These are phyloP conservation scores for Trimorus sp. DNA, from an alignment of 2,888 invertebrate genomes.

Conservation along the genomic window DNA sequence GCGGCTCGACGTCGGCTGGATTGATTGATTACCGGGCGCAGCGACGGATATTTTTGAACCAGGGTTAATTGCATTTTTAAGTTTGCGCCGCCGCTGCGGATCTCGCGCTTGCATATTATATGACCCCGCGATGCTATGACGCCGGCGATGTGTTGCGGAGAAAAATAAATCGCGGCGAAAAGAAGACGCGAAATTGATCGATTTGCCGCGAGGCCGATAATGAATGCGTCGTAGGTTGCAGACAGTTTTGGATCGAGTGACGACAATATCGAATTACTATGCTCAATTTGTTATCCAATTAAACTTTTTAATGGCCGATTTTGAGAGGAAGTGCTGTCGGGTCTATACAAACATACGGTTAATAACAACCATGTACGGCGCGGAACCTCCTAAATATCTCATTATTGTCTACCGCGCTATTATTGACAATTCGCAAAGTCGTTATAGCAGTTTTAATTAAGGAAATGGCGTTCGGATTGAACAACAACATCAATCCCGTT, in stretches of 20 bases:
- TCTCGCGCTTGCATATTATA: too few relatives aligned
- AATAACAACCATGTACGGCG: conserved; percentile 34
- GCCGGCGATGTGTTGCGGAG: too few relatives aligned
- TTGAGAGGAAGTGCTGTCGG: conserved; percentile 1
- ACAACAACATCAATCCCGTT: conserved; percentile 3
- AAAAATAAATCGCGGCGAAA: too few relatives aligned
- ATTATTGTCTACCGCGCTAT: conserved; percentile 15
- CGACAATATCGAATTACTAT: conserved; percentile 23
- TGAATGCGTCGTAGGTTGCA: background rate
- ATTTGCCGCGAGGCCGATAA: too few relatives aligned
- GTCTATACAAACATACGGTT: conserved; percentile 46
- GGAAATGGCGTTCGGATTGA: background rate
- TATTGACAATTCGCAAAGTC: conserved; percentile 19
- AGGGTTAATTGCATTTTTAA: conserved; percentile 14
- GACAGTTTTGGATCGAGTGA: background rate
- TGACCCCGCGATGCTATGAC: too few relatives aligned
- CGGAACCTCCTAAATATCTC: conserved; percentile 35
- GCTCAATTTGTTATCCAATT: conserved; percentile 14
- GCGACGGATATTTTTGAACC: conserved; percentile 29
- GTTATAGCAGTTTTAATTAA: conserved; percentile 20
- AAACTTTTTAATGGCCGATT: conserved; percentile 33
- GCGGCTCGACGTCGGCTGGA: conserved; percentile 20
- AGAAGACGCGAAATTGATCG: too few relatives aligned
- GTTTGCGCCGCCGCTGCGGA: background rate
- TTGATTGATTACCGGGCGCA: conserved; percentile 24